Base-by-base conservation (phyloP, 2,888 invertebrate genomes). In the Eumerus sabulonum region DNA sequence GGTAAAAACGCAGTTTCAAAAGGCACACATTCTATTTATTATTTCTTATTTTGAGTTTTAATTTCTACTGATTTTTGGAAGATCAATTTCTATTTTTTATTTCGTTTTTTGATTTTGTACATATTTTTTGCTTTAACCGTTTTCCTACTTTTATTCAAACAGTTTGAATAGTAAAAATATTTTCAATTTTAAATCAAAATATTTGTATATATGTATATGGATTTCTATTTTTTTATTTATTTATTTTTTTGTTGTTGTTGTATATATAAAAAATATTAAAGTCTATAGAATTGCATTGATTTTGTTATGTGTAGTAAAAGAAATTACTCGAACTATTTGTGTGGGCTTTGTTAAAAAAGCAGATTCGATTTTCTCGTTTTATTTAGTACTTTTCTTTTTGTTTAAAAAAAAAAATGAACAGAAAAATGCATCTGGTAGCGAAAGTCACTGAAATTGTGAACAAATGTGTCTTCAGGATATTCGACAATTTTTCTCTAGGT, bases 391-490 rank as follows among this genome's bases (percentile, higher is more conserved):
- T 19, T 35, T 42, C 16, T 38, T 27, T 27, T 19, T 67, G 36
- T 50, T 44, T 45, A 14, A 12, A 48, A 54, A 54, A 42, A 38
- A 56, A 14, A 36, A 48, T 19, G 50, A 50, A 66, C 9, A 63
- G 62, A 63, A 48, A 53, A 4, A 7, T 27, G 45, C 38, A 17
- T n/a, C 63, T 62, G 47, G 64, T 60, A 64, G 64, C 79, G 74
- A 79, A 79, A 79, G 53, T 79, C 77, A 62, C 79, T 79, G 79
- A 79, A 74, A 79, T 79, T 74, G 74, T 79, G 74, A 79, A 79
- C 60, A 79, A 79, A 79, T 79, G 79, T 79, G 79, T 79, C 79
- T 70, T 74, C 79, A 74, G 79, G 79, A 79, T 79, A 79, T 79
- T 74, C 68, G 79, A 74, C 40, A 64, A 62, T 62, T 27, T 71